Base-by-base conservation (phyloP, 2,797 vertebrate species). In the Bradypodion pumilum region DNA sequence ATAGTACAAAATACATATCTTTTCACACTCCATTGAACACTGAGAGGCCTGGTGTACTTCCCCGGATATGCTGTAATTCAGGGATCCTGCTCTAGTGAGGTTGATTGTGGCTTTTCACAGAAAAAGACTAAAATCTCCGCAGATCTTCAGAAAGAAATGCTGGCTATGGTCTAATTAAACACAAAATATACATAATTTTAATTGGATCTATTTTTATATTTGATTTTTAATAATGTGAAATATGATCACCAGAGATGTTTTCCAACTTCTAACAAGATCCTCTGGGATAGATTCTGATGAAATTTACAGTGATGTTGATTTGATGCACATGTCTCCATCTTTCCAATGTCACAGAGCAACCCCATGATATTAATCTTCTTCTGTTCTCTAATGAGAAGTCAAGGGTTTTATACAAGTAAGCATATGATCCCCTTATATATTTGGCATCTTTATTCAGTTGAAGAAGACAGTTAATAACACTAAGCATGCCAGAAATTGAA, bases 401-500 rank as follows among this genome's bases (percentile, higher is more conserved):
- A 74, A 73, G 77, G 89, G 81, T 88, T 44, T 78, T 88, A 52
- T 27, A 86, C 12, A 85, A 86, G 89, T 89, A 92, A 85, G 0
- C 89, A 82, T 82, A 5, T 42, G 66, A 83, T 62, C 25, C 56
- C 87, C 84, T 86, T 65, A 86, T 82, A 88, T 88, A 32, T 89
- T 85, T 91, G 89, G 87, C 65, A 84, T 85, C 10, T 82, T 72
- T 68, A 42, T 85, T 69, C 60, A 85, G 62, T 73, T 88, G 87
- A 76, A 81, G 78, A 85, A 85, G 85, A 80, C 78, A 85, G 80
- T 89, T 90, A 93, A 92, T 91, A 91, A 90, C 90, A 92, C 66
- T 76, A 85, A 83, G 81, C 1, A 76, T 65, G 63, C 40, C 74
- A 81, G 56, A 19, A 85, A 85, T 85, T 91, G 73, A 42, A 82